Base-by-base conservation (phyloP, 2,797 vertebrate species). In the Hyperoplus immaculatus region DNA sequence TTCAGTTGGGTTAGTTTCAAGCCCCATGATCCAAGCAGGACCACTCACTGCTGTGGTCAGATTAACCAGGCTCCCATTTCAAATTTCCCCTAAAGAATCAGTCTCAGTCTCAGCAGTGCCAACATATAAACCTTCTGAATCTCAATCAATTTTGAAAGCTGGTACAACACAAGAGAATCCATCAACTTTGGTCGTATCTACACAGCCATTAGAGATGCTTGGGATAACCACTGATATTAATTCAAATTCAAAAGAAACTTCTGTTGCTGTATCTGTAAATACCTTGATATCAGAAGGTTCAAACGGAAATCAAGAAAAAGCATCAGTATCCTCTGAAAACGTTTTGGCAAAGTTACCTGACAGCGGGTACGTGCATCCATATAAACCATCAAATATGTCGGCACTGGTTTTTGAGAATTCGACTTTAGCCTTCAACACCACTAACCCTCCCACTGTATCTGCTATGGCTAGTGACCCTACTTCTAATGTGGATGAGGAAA, bases 11-110 rank as follows among this genome's bases (percentile, higher is more conserved):
- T 9, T 3, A 21, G 47, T 15, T 21, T 47, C 58, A 43, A 10
- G 49, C 1, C 39, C 18, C 1, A 3, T 39, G 8, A 64, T 57
- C 18, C 16, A n/a, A 57, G 12, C 1, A 1, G 21, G 11, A n/a
- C 46, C 21, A 2, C 21, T 56, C 0, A 51, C 13, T 47, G 60
- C 82, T 13, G 64, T 89, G 29, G 84, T 92, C 16, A 80, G 46
- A 85, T 80, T 91, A 72, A 75, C 43, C 12, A 89, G 74, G 42
- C 72, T 90, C 15, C 68, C 81, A 41, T 78, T 86, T 60, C 45
- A 29, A 50, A 3, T 88, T n/a, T 83, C 75, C 21, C 18, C 73
- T 0, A 42, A 84, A 61, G 47, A 88, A 53, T 46, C 87, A 0
- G 43, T 90, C 8, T 69, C 64, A 0, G 43, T 89, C 4, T 78